A percentile compares a stretch with the other conserved stretches of the same genome.
These are phyloP conservation scores for Goniozus legneri DNA, from an alignment of 1,140 invertebrate genomes.

Conservation along the genomic window DNA sequence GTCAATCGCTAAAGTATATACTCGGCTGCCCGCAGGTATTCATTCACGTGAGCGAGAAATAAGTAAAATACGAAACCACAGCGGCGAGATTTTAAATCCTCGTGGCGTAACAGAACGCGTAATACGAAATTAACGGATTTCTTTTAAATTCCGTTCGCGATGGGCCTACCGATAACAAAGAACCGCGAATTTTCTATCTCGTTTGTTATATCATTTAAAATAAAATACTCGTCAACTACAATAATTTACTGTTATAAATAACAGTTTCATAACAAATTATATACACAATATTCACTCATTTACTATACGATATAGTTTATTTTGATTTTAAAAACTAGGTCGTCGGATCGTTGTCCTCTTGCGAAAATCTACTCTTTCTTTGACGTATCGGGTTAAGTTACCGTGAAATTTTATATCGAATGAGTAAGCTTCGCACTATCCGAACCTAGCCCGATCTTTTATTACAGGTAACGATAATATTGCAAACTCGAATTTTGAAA, in stretches of 20 bases:
- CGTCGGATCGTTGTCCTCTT: constrained; percentile 36
- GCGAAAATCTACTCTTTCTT: constrained; percentile 14
- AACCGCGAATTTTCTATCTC: too few species aligned
- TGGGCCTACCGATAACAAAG: not conserved
- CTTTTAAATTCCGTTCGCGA: constrained; percentile 5
- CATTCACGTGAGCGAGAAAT: too few species aligned
- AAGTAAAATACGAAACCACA: too few species aligned
- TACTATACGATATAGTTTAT: constrained; percentile 26
- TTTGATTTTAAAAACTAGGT: constrained; percentile 49
- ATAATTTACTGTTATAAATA: too few species aligned
- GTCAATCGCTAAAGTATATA: too few species aligned
- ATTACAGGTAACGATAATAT: not conserved
- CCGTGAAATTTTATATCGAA: not conserved
- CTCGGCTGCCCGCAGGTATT: too few species aligned
- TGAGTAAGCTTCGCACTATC: not conserved
- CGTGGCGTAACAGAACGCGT: too few species aligned
- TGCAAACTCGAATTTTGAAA: not conserved
- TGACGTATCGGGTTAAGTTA: not conserved
- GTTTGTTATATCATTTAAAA: too few species aligned
- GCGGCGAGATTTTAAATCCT: too few species aligned
- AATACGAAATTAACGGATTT: not conserved
- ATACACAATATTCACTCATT: not conserved
- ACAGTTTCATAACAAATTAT: too few species aligned
- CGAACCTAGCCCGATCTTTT: not conserved
- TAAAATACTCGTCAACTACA: too few species aligned